A percentile compares a stretch with the other conserved stretches of the same genome.
These are phyloP conservation scores for Nansenia antarctica DNA, from an alignment of 2,113 vertebrate genomes.

Conservation along the genomic window DNA sequence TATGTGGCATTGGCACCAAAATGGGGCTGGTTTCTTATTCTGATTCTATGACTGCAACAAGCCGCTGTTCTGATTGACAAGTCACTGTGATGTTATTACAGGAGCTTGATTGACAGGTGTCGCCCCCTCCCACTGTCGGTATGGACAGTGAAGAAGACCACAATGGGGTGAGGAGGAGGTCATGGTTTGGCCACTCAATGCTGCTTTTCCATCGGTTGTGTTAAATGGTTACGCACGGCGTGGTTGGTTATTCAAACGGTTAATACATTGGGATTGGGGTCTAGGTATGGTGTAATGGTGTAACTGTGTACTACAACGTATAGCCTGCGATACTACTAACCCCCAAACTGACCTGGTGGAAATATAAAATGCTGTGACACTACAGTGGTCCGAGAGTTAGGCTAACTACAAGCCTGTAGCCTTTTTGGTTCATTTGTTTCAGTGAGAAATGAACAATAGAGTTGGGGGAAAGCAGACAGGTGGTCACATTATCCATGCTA, in stretches of 20 bases:
- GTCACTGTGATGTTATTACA: slow-evolving; percentile 47
- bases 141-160: slow-evolving; percentile 60
- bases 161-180: slow-evolving; percentile 58
- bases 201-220: slow-evolving; percentile 14
- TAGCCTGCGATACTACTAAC: too few species aligned
- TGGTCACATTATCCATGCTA: too few species aligned
- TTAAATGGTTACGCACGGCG: slow-evolving; percentile 11
- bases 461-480: slow-evolving; percentile 22
- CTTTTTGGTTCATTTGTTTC: neutral
- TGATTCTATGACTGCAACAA: neutral
- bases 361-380: slow-evolving; percentile 34
- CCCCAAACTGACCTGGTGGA: slow-evolving; percentile 31
- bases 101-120: slow-evolving; percentile 53
- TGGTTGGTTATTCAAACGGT: neutral
- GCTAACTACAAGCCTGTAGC: neutral
- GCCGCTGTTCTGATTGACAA: neutral
- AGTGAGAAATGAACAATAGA: neutral
- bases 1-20: neutral
- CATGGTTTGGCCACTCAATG: slow-evolving; percentile 21
- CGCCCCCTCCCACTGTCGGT: slow-evolving; percentile 18
- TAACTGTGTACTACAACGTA: slow-evolving; percentile 30
- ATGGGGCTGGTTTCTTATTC: neutral
- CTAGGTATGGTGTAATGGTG: slow-evolving; percentile 33
- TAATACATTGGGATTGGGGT: slow-evolving; percentile 11
- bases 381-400: neutral